Evolutionary conservation across 2,113 vertebrate species (phyloP).

Genomic region (Ptychochromis oligacanthus): DNA sequence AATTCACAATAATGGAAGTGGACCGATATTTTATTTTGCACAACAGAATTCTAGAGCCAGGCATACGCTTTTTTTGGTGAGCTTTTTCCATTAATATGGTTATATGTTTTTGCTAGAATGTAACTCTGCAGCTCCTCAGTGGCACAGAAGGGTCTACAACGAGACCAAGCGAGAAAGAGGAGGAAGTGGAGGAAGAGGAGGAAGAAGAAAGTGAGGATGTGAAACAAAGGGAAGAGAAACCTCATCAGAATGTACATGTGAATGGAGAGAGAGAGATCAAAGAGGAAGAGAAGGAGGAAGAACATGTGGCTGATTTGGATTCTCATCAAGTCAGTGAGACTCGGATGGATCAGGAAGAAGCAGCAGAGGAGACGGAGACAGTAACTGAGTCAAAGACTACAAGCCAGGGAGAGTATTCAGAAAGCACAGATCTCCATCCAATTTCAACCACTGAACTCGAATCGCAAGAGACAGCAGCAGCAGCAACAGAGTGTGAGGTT

Average conservation of each 20-base stretch:
- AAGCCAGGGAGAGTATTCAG: background rate
- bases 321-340: background rate
- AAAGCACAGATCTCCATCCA: background rate
- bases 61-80: background rate
- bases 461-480: background rate
- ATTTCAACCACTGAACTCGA: background rate
- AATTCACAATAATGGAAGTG: background rate
- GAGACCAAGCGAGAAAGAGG: conserved; percentile 50
- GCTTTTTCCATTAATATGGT: background rate
- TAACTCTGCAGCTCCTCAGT: conserved; percentile 88
- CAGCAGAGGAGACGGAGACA: background rate
- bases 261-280: conserved; percentile 41
- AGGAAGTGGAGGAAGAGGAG: conserved; percentile 53
- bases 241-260: background rate
- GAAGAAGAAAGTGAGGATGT: conserved; percentile 35
- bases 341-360: conserved; percentile 35
- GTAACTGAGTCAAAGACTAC: background rate
- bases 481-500: background rate
- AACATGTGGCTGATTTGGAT: background rate
- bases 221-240: conserved; percentile 16
- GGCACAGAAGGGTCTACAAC: conserved; percentile 57
- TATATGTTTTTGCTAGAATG: conserved; percentile 76
- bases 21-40: background rate
- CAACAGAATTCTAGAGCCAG: background rate
- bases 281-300: conserved; percentile 14